A percentile compares a stretch with the other conserved stretches of the same genome.
phyloP scores from a whole-genome alignment of 2,797 vertebrate species.

The Brotogeris chrysoptera region DNA sequence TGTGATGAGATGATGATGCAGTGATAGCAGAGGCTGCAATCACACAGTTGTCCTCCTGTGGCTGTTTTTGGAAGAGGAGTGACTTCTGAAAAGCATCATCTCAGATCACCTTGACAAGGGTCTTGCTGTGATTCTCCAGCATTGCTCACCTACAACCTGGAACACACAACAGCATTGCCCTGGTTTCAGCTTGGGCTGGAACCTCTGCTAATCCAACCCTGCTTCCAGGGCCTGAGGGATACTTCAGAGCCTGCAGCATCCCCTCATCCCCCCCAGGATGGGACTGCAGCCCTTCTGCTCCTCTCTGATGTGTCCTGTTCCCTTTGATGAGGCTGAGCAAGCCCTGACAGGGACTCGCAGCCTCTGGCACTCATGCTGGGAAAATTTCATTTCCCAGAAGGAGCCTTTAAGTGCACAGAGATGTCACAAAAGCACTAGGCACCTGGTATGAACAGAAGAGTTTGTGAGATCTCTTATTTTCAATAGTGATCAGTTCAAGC shows the following conservation, averaged over 20 bases:
- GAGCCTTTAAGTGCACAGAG: background rate
- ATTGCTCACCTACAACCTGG: background rate
- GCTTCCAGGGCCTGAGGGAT: background rate
- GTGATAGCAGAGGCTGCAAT: background rate
- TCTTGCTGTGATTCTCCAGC: rapidly evolving
- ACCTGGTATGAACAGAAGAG: background rate
- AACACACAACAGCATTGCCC: rapidly evolving
- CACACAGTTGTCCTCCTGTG: no score
- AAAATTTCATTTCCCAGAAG: slow-evolving; percentile 39
- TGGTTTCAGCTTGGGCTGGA: background rate
- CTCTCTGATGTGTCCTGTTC: slow-evolving; percentile 9
- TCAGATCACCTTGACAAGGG: no score
- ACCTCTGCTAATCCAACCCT: background rate
- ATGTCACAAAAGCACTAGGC: background rate
- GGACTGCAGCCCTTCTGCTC: background rate
- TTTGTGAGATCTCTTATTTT: background rate
- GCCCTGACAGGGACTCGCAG: slow-evolving; percentile 45
- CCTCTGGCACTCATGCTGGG: slow-evolving; percentile 17
- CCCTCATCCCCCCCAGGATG: background rate
- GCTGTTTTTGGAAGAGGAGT: background rate
- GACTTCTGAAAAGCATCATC: background rate
- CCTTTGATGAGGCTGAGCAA: slow-evolving; percentile 55
- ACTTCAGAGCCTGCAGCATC: background rate
- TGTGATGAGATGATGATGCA: no score
- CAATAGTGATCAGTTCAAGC: background rate